These are phyloP conservation scores for Cerastoderma edule DNA, from an alignment of 2,888 invertebrate species.

Conservation along the genomic window DNA sequence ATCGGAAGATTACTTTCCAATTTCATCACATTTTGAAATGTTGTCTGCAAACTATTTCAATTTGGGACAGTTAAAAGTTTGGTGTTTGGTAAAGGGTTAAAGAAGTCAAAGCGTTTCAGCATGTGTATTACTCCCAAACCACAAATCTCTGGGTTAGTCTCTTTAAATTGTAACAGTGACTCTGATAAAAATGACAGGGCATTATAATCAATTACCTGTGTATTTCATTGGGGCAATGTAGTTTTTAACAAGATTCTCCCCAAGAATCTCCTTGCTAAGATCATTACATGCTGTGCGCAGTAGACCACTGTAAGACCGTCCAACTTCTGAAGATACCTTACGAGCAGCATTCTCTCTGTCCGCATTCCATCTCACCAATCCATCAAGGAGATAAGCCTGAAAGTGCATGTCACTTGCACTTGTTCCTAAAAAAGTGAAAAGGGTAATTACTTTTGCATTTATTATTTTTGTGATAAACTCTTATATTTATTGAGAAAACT, in stretches of 20 bases:
- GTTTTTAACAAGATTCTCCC: conserved; percentile 23
- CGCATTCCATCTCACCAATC: conserved; percentile 53
- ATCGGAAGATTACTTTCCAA: too few species aligned
- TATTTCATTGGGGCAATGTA: conserved; percentile 41
- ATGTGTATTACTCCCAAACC: too few species aligned
- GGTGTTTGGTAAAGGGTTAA: too few species aligned
- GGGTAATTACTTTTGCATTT: background rate
- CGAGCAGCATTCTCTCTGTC: conserved; percentile 39
- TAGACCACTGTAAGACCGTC: conserved; percentile 32
- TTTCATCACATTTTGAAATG: too few species aligned
- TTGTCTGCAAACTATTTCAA: too few species aligned
- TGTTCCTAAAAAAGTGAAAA: conserved; percentile 38
- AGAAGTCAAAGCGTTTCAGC: too few species aligned
- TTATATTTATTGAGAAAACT: background rate
- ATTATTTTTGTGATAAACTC: background rate
- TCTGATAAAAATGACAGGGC: too few species aligned
- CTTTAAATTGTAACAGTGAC: too few species aligned
- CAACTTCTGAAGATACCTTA: background rate
- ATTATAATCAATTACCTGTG: conserved; percentile 30
- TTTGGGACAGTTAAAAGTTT: too few species aligned
- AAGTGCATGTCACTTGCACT: conserved; percentile 45
- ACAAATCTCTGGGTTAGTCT: too few species aligned
- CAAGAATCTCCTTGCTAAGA: conserved; percentile 26
- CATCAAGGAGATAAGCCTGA: conserved; percentile 56
- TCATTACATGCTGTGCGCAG: conserved; percentile 33